A percentile compares a stretch with the other conserved stretches of the same genome.
phyloP scores from a whole-genome alignment of 2,797 vertebrate species.

The Sus cebifrons region DNA sequence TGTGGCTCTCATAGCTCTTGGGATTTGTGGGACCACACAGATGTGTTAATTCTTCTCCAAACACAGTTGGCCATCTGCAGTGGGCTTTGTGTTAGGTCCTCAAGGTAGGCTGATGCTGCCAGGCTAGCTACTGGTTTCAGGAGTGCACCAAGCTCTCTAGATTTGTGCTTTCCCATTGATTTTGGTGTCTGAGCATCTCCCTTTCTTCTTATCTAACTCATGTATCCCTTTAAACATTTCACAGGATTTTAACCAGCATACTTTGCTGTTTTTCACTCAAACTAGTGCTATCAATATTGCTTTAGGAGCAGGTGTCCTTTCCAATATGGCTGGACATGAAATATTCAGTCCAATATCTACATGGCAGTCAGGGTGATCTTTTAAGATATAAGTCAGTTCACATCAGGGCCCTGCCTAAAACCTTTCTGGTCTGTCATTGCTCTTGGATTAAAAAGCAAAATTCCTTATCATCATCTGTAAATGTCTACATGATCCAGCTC shows the following conservation, averaged over 20 bases:
- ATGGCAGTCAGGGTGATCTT: not conserved
- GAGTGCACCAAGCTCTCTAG: not conserved
- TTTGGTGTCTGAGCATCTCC: not conserved
- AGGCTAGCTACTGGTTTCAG: not conserved
- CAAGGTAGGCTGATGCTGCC: not conserved
- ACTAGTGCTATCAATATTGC: not conserved
- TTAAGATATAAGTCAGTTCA: conserved; percentile 45
- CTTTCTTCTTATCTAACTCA: conserved; percentile 32
- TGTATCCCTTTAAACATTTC: not conserved
- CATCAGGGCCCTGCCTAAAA: not conserved
- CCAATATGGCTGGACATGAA: conserved; percentile 16
- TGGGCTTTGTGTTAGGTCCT: not conserved
- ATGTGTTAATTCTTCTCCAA: not conserved
- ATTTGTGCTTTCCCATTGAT: not conserved
- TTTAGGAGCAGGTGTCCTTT: not conserved
- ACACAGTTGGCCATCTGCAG: not conserved
- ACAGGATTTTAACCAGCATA: not conserved
- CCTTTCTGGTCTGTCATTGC: not conserved
- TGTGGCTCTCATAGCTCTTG: not conserved
- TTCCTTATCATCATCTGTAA: not conserved
- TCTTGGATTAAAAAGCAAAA: conserved; percentile 51
- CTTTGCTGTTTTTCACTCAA: conserved; percentile 58
- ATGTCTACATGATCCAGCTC: not conserved
- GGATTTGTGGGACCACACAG: not conserved
- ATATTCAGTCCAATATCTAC: not conserved